Evolutionary conservation across 2,888 invertebrate species (phyloP), one percentile per base, ranked within the genome.

Genomic region (Crossocerus cetratus): DNA sequence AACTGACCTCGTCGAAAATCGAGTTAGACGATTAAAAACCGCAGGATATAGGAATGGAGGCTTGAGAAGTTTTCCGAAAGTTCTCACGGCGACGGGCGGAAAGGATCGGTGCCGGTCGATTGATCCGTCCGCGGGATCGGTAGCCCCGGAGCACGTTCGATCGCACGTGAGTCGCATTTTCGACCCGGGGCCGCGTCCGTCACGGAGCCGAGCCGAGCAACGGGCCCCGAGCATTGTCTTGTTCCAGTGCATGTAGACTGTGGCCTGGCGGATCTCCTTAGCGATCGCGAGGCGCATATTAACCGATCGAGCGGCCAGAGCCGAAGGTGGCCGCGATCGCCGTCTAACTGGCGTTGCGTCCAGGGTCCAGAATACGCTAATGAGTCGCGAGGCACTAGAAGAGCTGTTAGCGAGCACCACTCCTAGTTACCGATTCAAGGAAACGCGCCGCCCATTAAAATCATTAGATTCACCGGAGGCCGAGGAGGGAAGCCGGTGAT

Each of bases 91-190:
- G 60, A 57, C 53, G 56, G 55, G 62, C 42, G 55, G 66, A 66
- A 16, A 49, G 49, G 60, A 69, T 78, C 69, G 57, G 66, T 69
- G 14, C 55, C 58, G 58, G 60, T 62, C 58, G 57, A 32, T 69
- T 64, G 75, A 72, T 78, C 65, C 45, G 49, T 44, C 66, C 22
- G 14, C 49, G 56, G 63, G 62, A 62, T 22, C 71, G 63, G 71
- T 61, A 70, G 69, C 23, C 62, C 21, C 55, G 45, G 64, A 74
- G 65, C 75, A 77, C 74, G 74, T 82, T 58, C 75, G 77, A 20
- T 59, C 62, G 69, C 74, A 78, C 83, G 84, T 85, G 85, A 85
- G 66, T 8, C 60, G 84, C 82, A 85, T 85, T 85, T 85, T 79
- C 74, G 72, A 65, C 13, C 16, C 43, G 66, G 57, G 55, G 32